Evolutionary conservation across 2,888 invertebrate species (phyloP), one percentile per base, ranked within the genome.

Genomic region (Drosophila anomalata): DNA sequence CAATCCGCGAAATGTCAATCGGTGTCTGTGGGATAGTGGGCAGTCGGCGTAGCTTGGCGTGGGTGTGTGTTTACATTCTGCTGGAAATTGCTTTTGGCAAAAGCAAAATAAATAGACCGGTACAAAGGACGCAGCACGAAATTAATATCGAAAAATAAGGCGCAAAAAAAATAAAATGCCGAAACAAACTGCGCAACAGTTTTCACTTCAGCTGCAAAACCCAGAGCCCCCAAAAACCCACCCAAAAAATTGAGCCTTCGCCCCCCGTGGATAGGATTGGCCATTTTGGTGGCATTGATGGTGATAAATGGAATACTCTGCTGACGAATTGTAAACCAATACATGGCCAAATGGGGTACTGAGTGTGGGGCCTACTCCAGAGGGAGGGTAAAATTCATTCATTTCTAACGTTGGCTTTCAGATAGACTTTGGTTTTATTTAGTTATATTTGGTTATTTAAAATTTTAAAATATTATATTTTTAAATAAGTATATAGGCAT

Each of bases 141-240:
- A 17, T 42, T 42, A 42, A 42, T 42, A 42, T 42, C 41, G 41
- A 3, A 42, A 42, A 31, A 14, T 33, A 14, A 33, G 22, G 29
- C 22, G 31, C 9, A 46, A 22, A 41, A 14, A 17, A 26, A 50
- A 29, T 9, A 9, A 22, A 54, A 47, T 44, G 9, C 22, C 31
- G 17, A 60, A 48, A 59, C 22, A 50, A 53, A 85, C 82, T 85
- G 80, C 80, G 80, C 80, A 80, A 80, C 86, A 80, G 82, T 85
- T 80, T 85, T 82, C 72, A 76, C 39, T 59, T 57, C 50, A 26
- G 42, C 29, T 22, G 47, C 44, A 22, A 39, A n/a, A 2, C 3
- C 9, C 7, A 17, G 12, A 22, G 12, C 20, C 36, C 4, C 24
- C 2, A n/a, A 36, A 5, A 5, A 2, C n/a, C 36, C 36, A 4